phyloP scores from a whole-genome alignment of 2,113 vertebrate genomes.

The Willisornis vidua region DNA sequence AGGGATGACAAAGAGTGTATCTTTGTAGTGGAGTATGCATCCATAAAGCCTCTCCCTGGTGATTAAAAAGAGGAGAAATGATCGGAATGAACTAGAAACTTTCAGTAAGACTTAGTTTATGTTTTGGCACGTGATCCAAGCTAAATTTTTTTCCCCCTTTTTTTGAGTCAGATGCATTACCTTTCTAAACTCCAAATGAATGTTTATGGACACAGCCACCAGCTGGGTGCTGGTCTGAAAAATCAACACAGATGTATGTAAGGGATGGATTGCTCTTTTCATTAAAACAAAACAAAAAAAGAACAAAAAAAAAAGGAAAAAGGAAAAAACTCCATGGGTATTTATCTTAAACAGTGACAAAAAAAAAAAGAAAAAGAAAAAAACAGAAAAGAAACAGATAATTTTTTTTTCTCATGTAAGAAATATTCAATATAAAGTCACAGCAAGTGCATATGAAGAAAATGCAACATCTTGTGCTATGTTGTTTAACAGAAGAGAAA shows the following conservation, averaged over 20 bases:
- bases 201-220: conserved; percentile 20
- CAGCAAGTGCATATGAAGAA: neutral
- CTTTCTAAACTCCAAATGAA: conserved; percentile 68
- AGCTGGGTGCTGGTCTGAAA: conserved; percentile 35
- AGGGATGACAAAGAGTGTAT: neutral
- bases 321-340: conserved; percentile 28
- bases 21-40: conserved; percentile 4
- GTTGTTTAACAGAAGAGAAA: conserved; percentile 32
- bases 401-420: neutral
- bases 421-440: neutral
- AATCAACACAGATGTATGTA: conserved; percentile 52
- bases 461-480: neutral
- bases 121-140: conserved; percentile 64
- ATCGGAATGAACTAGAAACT: conserved; percentile 37
- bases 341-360: conserved; percentile 45
- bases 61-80: conserved; percentile 27
- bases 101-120: conserved; percentile 34
- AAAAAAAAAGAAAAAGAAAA: neutral
- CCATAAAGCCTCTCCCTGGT: conserved; percentile 39
- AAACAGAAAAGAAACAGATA: neutral
- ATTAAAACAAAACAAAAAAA: neutral
- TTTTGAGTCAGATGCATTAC: conserved; percentile 35
- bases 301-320: neutral
- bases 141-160: conserved; percentile 13
- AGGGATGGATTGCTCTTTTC: conserved; percentile 68